phyloP scores from a whole-genome alignment of 2,797 vertebrate species.

The Squalus acanthias region DNA sequence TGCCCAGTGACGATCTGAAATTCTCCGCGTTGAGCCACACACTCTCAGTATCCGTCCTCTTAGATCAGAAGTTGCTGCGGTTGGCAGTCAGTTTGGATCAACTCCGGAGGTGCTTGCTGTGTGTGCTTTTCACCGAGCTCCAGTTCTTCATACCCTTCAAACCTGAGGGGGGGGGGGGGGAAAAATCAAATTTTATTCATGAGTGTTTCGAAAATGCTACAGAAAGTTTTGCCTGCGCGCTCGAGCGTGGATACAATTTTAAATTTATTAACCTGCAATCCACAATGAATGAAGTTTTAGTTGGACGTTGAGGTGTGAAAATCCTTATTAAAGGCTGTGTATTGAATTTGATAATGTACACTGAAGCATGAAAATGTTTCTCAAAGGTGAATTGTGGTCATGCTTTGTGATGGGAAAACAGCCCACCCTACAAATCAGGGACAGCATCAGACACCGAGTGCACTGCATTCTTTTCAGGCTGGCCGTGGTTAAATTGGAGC shows the following conservation, averaged over 20 bases:
- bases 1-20: background rate
- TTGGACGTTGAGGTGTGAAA: slow-evolving; percentile 24
- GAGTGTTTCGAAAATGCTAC: background rate
- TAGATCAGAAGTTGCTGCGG: too few species aligned
- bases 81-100: background rate
- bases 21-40: background rate
- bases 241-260: background rate
- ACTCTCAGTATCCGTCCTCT: background rate
- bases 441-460: background rate
- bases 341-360: slow-evolving; percentile 27
- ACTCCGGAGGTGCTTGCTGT: too few species aligned
- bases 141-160: background rate
- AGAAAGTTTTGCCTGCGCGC: background rate
- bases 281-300: slow-evolving; percentile 32
- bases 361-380: slow-evolving; percentile 32
- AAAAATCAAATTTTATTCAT: background rate
- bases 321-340: slow-evolving; percentile 1
- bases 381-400: slow-evolving; percentile 28
- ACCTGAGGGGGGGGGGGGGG: background rate
- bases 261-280: slow-evolving; percentile 13
- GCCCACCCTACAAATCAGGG: background rate
- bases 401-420: background rate
- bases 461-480: background rate
- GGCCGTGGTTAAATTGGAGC: background rate
- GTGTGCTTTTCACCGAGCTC: background rate